phyloP scores from a whole-genome alignment of 2,797 vertebrate species.

The Cebuella pygmaea region DNA sequence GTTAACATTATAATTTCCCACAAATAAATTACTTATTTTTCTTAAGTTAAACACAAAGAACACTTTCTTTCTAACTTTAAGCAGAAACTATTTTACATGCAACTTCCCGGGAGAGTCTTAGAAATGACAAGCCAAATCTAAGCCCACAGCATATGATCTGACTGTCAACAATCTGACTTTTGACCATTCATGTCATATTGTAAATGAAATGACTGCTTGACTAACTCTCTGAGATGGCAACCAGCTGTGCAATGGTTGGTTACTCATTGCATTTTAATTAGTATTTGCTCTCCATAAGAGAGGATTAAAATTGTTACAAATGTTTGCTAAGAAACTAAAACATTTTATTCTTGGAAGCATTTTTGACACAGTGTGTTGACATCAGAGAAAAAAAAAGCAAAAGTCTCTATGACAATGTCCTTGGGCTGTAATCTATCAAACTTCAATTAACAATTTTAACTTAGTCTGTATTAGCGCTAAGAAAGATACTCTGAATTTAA shows the following conservation, averaged over 20 bases:
- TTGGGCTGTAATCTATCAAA: not conserved
- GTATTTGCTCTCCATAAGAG: not conserved
- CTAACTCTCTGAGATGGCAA: not conserved
- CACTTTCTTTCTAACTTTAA: slow-evolving; percentile 13
- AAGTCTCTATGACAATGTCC: not conserved
- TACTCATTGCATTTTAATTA: slow-evolving; percentile 56
- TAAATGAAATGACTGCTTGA: slow-evolving; percentile 21
- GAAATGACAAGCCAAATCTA: slow-evolving; percentile 2
- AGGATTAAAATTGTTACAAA: slow-evolving; percentile 48
- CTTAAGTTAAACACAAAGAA: not conserved
- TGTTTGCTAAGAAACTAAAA: slow-evolving; percentile 41
- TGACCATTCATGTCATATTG: slow-evolving; percentile 47
- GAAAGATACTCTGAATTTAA: not conserved
- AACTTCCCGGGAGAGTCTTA: not conserved
- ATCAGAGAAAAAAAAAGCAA: not conserved
- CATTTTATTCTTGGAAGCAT: slow-evolving; percentile 23
- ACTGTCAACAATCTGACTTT: slow-evolving; percentile 53
- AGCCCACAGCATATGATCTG: not conserved
- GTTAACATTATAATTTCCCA: not conserved
- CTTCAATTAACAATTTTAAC: slow-evolving; percentile 26
- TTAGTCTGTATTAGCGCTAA: not conserved
- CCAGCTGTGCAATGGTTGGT: not conserved
- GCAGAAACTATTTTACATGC: not conserved
- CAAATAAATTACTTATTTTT: not conserved
- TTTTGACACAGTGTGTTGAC: slow-evolving; percentile 11